These are phyloP conservation scores for Gallinago nigripennis DNA, from an alignment of 2,797 vertebrate genomes.

Conservation along the genomic window DNA sequence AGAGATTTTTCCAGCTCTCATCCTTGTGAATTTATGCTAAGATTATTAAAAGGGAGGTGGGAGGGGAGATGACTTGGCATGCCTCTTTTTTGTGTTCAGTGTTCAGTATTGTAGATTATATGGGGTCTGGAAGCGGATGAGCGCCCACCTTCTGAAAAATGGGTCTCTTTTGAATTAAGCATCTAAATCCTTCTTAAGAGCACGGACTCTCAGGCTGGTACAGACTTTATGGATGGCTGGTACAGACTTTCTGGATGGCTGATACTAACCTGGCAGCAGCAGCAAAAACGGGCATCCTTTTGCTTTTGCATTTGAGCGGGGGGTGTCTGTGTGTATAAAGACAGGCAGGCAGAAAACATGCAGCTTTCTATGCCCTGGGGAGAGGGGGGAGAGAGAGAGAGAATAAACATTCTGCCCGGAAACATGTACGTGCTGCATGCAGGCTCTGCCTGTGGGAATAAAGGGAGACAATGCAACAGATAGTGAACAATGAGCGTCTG, in stretches of 20 bases:
- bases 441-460: constrained; percentile 22
- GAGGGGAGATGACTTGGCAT: neutral
- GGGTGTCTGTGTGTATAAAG: neutral
- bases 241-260: neutral
- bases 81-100: neutral
- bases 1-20: neutral
- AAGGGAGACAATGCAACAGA: constrained; percentile 29
- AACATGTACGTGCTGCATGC: neutral
- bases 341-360: neutral
- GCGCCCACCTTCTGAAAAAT: neutral
- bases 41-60: neutral
- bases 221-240: neutral
- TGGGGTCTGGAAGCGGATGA: neutral
- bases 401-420: neutral
- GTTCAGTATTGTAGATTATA: neutral
- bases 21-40: neutral
- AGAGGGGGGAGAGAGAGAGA: neutral
- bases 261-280: neutral
- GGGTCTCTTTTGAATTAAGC: neutral
- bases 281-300: neutral
- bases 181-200: neutral
- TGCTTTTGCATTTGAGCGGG: neutral
- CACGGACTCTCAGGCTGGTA: neutral
- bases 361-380: neutral
- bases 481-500: constrained; percentile 35